phyloP scores from a whole-genome alignment of 2,888 invertebrate species.

The Sycophila texana region DNA sequence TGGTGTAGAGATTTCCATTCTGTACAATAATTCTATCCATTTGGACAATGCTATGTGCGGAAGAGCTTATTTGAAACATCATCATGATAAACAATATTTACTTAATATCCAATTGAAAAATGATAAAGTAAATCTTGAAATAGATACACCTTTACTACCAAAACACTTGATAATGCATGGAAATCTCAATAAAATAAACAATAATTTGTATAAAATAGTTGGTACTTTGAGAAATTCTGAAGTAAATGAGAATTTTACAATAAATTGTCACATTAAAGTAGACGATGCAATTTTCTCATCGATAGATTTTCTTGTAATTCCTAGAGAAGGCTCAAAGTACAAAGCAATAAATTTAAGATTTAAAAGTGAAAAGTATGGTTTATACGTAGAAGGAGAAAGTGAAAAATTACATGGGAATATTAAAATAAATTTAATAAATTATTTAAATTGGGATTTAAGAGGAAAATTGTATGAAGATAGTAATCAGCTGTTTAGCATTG shows the following conservation, averaged over 20 bases:
- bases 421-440: slow-evolving; percentile 62
- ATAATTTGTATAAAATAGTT: slow-evolving; percentile 58
- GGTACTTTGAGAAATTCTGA: slow-evolving; percentile 64
- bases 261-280: slow-evolving; percentile 56
- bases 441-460: slow-evolving; percentile 61
- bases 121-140: slow-evolving; percentile 58
- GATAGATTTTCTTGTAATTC: slow-evolving; percentile 56
- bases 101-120: slow-evolving; percentile 60
- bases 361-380: slow-evolving; percentile 59
- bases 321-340: slow-evolving; percentile 41
- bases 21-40: slow-evolving; percentile 64
- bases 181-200: slow-evolving; percentile 53
- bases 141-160: slow-evolving; percentile 61
- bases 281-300: slow-evolving; percentile 45
- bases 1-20: slow-evolving; percentile 65
- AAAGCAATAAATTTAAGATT: slow-evolving; percentile 58
- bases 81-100: slow-evolving; percentile 61
- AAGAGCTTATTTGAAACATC: slow-evolving; percentile 60
- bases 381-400: slow-evolving; percentile 55
- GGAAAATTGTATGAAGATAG: not conserved
- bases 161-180: slow-evolving; percentile 65
- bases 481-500: slow-evolving; percentile 58
- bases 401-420: slow-evolving; percentile 58
- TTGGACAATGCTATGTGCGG: slow-evolving; percentile 61
- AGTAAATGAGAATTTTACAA: slow-evolving; percentile 46